These are phyloP conservation scores for silkworm (Bombyx mori) DNA, from an alignment of 1,140 invertebrate species.

Conservation along the genomic window ASM3026992v2 NC_085129.1:16171501-16172000, in stretches of 20 bases:
- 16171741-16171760: slow-evolving; percentile 8
- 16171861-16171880: slow-evolving; percentile 17
- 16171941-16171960: slow-evolving; percentile 1
- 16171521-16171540: too few species aligned
- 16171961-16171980: too few species aligned
- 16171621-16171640: too few species aligned
- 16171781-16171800: slow-evolving; percentile 54
- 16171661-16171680: too few species aligned
- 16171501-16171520: too few species aligned
- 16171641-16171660: too few species aligned
- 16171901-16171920: slow-evolving; percentile 42
- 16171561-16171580: too few species aligned
- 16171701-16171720: not conserved
- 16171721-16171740: not conserved
- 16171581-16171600: too few species aligned
- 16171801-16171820: slow-evolving; percentile 51
- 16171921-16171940: slow-evolving; percentile 31
- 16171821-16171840: slow-evolving; percentile 60
- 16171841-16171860: slow-evolving; percentile 10
- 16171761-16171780: slow-evolving; percentile 46
- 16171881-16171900: slow-evolving; percentile 30
- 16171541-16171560: too few species aligned
- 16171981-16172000: too few species aligned
- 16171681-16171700: not conserved
- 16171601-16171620: too few species aligned